Evolutionary conservation across 2,113 vertebrate species (phyloP), one percentile per base, ranked within the genome.

Genomic region (Ictalurus punctatus): DNA sequence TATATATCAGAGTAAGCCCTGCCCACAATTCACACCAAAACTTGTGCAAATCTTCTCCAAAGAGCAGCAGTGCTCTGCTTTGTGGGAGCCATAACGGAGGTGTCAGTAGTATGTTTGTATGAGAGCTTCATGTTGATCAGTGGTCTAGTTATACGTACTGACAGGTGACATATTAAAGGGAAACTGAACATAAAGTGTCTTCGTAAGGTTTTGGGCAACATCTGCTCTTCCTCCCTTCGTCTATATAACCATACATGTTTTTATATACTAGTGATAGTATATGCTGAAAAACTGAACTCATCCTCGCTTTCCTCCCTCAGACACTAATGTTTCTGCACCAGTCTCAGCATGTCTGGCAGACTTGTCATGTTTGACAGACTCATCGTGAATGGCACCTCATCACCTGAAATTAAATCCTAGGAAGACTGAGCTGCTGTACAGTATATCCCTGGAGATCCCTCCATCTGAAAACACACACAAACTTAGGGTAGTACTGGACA

Each of bases 351-450:
- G 79, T 30, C 52, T 81, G 79, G 30, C 52, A 19, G 52, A 34
- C 79, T 17, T 81, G 79, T 81, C 79, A 34, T 56, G 27, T 16
- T 34, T 1, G 27, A 52, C 6, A 4, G 27, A 34, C 52, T 81
- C 79, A 58, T 81, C 79, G 30, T 56, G 52, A 52, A 30, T 21
- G 52, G 40, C 27, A 81, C 27, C 27, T 81, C n/a, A 34, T 81
- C 79, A 56, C 76, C 73, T 40, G 19, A 76, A 76, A 76, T n/a
- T 56, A 56, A 81, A 81, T 81, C 79, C 52, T 30, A 21, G 17
- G 17, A 30, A 59, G 19, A 37, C 54, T 82, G 54, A 59, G 52
- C n/a, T 81, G 52, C 79, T 58, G 27, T 16, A 30, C 7, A 56
- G 52, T 16, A 30, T 17, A 56, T 80, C 48, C 78, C 2, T 9